A percentile compares a stretch with the other conserved stretches of the same genome.
Conservation (phyloP, 2,888 invertebrate genomes). For the Drosophila aldrichi region DNA sequence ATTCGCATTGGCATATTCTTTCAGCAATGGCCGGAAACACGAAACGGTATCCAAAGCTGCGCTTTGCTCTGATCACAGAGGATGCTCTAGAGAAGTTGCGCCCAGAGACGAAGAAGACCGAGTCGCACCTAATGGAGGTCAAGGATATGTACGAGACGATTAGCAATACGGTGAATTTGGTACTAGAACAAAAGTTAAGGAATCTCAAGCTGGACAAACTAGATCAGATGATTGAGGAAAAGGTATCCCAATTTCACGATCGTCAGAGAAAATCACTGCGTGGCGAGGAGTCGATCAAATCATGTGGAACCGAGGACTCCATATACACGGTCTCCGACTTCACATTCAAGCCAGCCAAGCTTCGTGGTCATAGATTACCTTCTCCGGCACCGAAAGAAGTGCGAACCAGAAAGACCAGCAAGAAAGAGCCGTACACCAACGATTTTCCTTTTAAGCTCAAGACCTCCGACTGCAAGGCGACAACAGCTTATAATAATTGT, state of each 20-base stretch:
- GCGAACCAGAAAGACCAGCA: not conserved
- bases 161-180: conserved; percentile 21
- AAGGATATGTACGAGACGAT: conserved; percentile 34
- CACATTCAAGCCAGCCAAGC: not conserved
- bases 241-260: conserved; percentile 14
- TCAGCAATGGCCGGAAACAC: conserved; percentile 7
- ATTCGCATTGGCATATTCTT: not conserved
- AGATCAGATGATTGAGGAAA: conserved; percentile 25
- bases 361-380: not conserved
- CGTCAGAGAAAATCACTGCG: not conserved
- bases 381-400: not conserved
- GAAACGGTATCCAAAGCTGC: conserved; percentile 41
- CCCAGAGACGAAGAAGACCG: not conserved
- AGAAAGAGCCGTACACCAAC: not conserved
- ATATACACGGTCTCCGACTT: not conserved
- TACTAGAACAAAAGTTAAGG: conserved; percentile 32
- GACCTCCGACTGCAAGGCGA: not conserved
- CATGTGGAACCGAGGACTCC: not conserved
- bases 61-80: conserved; percentile 57
- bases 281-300: not conserved
- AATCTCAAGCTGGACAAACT: conserved; percentile 29
- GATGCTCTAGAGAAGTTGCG: conserved; percentile 43
- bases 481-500: not conserved
- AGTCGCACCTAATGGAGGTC: conserved; percentile 4
- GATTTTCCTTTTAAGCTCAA: not conserved